Evolutionary conservation across 2,888 invertebrate species (phyloP), one percentile per base, ranked within the genome.

Genomic region (Cheilosia urbana): DNA sequence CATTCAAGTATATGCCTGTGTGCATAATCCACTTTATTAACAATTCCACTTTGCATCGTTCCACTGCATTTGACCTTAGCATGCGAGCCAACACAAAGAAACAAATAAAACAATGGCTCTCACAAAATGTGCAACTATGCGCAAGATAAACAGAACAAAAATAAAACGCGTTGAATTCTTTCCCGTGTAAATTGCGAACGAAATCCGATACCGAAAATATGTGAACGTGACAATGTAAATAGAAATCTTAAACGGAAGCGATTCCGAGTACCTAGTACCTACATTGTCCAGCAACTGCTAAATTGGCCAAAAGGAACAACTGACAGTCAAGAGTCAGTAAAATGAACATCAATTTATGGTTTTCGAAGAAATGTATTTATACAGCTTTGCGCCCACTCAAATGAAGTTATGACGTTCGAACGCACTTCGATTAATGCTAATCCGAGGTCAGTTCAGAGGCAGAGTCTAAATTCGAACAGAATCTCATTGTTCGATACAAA

Each of bases 1-100:
- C 30, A 30, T 9, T 30, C 9, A 6, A 27, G 27, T 27, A 27
- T 27, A 7, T 6, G 6, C 34, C 11, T 11, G 2, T 11, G 34
- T 34, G 37, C 13, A 37, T 37, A 37, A 37, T 9, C 3, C 37
- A 19, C 30, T 30, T 45, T 6, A 9, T 34, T 37, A 11, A 24
- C 55, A 27, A 57, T 30, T 34, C 37, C 40, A 49, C 15, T 40
- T 66, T n/a, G 19, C 49, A 49, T 58, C 47, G 49, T 69, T 57
- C 5, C 47, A 40, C 47, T 49, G 69, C 40, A 40, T 78, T 55
- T 63, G 77, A 78, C 77, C 77, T 71, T 69, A 63, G 40, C 55
- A 30, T 63, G 63, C 51, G 27, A 30, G 24, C 71, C 34, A 60
- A 60, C 45, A 60, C 21, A 62, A 17, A 45, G 51, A 47, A 47